Evolutionary conservation across 2,888 invertebrate species (phyloP).

Genomic region (Galeruca laticollis): DNA sequence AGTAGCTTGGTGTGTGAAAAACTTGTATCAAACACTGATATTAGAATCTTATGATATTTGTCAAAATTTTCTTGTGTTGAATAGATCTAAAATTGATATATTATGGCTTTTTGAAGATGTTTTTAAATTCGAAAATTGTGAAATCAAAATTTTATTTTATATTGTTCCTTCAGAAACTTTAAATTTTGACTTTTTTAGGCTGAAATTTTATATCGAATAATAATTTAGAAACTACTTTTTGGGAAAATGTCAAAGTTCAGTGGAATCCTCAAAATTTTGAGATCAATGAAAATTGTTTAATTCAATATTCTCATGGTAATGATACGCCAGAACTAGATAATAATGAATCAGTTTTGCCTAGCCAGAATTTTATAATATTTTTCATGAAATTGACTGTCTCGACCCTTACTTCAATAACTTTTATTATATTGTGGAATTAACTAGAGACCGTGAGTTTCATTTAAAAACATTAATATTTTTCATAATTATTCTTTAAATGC

Average conservation of each 20-base stretch:
- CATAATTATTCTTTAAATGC: neutral
- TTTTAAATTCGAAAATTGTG: constrained; percentile 1
- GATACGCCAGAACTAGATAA: neutral
- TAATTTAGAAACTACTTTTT: neutral
- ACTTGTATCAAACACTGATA: neutral
- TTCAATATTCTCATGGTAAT: constrained; percentile 1
- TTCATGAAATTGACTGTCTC: too few relatives aligned
- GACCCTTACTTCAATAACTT: too few relatives aligned
- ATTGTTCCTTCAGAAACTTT: constrained; percentile 1
- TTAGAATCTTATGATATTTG: neutral
- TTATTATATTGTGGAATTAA: too few relatives aligned
- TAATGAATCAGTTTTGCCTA: neutral
- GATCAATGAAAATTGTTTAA: neutral
- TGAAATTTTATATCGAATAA: neutral
- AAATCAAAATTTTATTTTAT: constrained; percentile 4
- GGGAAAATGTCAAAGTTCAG: constrained; percentile 1
- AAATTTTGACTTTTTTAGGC: neutral
- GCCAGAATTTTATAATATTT: neutral
- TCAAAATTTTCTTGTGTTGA: neutral
- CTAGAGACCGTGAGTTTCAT: too few relatives aligned
- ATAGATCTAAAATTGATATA: neutral
- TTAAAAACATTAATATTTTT: neutral
- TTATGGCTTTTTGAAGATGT: neutral
- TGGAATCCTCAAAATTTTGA: neutral
- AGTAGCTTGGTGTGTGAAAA: neutral